phyloP scores from a whole-genome alignment of 35 echinoderm and acorn worm species.

The Ophioderma brevispina region DNA sequence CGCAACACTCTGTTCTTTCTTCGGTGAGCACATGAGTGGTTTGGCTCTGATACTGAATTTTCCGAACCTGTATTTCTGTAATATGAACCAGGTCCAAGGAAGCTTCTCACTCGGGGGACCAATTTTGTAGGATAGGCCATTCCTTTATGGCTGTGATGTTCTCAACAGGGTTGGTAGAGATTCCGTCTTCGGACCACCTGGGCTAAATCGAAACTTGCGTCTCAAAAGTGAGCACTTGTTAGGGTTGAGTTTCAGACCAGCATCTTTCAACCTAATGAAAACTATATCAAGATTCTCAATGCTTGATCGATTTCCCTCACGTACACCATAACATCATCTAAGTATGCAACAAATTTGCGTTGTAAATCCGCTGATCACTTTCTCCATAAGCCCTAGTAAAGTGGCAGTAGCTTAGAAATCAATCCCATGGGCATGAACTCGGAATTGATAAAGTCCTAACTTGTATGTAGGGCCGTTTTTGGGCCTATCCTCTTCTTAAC shows the following conservation, averaged over 20 bases:
- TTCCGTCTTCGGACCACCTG: constrained; percentile 46
- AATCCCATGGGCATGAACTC: constrained; percentile 65
- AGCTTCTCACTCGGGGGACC: constrained; percentile 38
- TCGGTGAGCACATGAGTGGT: constrained; percentile 43
- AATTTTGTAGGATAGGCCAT: constrained; percentile 41
- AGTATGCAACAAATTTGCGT: constrained; percentile 58
- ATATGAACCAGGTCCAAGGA: constrained; percentile 57
- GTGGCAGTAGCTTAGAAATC: constrained; percentile 40
- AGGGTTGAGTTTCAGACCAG: constrained; percentile 58
- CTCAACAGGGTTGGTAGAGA: constrained; percentile 49
- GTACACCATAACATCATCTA: constrained; percentile 81
- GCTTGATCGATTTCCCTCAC: not conserved
- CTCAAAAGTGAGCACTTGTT: constrained; percentile 75
- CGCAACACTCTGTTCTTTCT: constrained; percentile 42
- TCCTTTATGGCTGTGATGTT: constrained; percentile 41
- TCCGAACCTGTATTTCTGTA: constrained; percentile 58
- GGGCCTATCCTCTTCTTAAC: constrained; percentile 20
- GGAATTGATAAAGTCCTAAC: constrained; percentile 46
- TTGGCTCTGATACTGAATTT: constrained; percentile 41
- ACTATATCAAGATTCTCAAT: constrained; percentile 23
- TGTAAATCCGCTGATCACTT: constrained; percentile 30
- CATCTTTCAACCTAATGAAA: constrained; percentile 7
- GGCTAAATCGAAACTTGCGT: constrained; percentile 51
- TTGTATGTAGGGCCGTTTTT: constrained; percentile 67
- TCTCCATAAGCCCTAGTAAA: constrained; percentile 61